phyloP scores from a whole-genome alignment of 2,113 vertebrate species.

The Clarias magur region DNA sequence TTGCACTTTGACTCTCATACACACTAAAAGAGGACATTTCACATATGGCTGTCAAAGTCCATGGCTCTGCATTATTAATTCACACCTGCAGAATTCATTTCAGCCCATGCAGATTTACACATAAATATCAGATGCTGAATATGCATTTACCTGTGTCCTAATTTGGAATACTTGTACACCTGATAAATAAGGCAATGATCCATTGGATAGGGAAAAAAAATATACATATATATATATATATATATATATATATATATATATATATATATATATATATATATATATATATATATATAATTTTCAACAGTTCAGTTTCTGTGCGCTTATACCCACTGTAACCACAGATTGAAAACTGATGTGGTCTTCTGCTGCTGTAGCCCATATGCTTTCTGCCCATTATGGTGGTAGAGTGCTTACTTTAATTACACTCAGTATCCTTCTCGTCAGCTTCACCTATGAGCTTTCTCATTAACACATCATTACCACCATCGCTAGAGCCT shows the following conservation, averaged over 20 bases:
- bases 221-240: no score
- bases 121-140: not conserved
- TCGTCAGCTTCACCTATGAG: not conserved
- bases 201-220: not conserved
- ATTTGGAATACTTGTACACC: not conserved
- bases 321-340: not conserved
- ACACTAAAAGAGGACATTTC: not conserved
- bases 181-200: not conserved
- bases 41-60: not conserved
- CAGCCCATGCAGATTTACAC: not conserved
- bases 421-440: not conserved
- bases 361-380: not conserved
- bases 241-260: no score
- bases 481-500: not conserved
- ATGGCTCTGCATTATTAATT: not conserved
- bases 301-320: not conserved
- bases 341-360: not conserved
- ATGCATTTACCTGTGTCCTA: not conserved
- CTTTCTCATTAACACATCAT: not conserved
- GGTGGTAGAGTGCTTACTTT: not conserved
- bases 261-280: no score
- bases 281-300: no score
- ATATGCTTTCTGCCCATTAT: not conserved
- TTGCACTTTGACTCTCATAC: not conserved
- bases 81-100: not conserved